phyloP scores from a whole-genome alignment of 2,888 invertebrate species.

The Thereva nobilitata region DNA sequence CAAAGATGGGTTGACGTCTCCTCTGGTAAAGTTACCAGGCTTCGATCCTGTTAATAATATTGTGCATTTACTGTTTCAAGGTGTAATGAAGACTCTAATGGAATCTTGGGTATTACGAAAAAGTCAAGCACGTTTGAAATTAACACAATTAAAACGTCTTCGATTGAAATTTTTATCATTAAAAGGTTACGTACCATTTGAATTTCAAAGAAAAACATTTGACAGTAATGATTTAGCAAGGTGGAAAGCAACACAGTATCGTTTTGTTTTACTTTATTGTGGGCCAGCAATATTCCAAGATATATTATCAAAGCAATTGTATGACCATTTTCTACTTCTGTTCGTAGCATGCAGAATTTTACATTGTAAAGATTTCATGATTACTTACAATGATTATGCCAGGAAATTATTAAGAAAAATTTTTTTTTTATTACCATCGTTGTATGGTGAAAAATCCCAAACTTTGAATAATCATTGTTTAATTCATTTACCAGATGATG shows the following conservation, averaged over 20 bases:
- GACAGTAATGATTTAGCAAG: not conserved
- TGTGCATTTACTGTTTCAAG: slow-evolving; percentile 1
- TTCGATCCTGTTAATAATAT: not conserved
- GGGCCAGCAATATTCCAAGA: slow-evolving; percentile 7
- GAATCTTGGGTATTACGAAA: not conserved
- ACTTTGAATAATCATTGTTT: no score
- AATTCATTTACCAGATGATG: no score
- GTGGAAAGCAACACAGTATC: slow-evolving; percentile 9
- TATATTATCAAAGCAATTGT: not conserved
- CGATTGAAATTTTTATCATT: not conserved
- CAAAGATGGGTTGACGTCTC: not conserved
- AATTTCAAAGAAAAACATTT: slow-evolving; percentile 1
- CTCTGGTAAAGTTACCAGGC: not conserved
- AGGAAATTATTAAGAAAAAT: not conserved
- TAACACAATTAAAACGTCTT: not conserved
- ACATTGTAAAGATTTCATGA: not conserved
- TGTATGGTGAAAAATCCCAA: no score
- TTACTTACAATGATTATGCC: not conserved
- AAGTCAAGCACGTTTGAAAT: not conserved
- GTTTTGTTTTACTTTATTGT: slow-evolving; percentile 11
- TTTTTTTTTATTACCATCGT: not conserved
- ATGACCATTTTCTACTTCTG: not conserved
- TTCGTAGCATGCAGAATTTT: not conserved
- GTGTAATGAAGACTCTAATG: slow-evolving; percentile 1
- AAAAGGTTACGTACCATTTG: not conserved